Percentiles rank a stretch among this genome's conserved stretches.
Conservation (phyloP, 2,888 invertebrate species). For the Lepidocyrtoides sp. region DNA sequence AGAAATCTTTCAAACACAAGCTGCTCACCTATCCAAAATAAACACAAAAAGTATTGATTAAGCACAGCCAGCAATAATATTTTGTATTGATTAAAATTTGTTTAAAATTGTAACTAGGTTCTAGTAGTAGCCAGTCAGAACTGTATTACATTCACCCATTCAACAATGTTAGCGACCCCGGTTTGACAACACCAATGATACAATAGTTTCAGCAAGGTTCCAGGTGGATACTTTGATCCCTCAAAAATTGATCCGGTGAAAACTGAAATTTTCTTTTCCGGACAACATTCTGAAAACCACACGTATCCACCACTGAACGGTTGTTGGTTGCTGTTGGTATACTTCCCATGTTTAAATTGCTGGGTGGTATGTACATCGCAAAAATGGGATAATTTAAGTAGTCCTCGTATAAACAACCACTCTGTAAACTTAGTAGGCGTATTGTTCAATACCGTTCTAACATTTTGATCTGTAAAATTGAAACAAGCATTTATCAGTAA, state of each 20-base stretch:
- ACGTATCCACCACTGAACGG: conserved; percentile 96
- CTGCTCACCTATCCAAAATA: conserved; percentile 89
- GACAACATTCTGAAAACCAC: conserved; percentile 96
- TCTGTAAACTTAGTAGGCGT: conserved; percentile 95
- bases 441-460: conserved; percentile 93
- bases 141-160: conserved; percentile 91
- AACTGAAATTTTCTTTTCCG: conserved; percentile 94
- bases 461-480: conserved; percentile 90
- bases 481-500: neutral
- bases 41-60: neutral
- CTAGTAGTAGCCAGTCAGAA: too few relatives aligned
- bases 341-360: conserved; percentile 94
- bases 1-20: conserved; percentile 90
- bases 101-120: neutral
- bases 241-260: conserved; percentile 96
- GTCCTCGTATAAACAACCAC: conserved; percentile 95
- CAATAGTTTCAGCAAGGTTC: conserved; percentile 93
- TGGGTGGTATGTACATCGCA: conserved; percentile 89
- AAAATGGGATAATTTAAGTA: conserved; percentile 93
- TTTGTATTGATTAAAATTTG: neutral
- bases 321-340: conserved; percentile 94
- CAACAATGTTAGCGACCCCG: conserved; percentile 94
- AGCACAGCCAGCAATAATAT: neutral
- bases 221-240: conserved; percentile 94
- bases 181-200: conserved; percentile 98